Evolutionary conservation across 2,888 invertebrate genomes (phyloP).

Genomic region (Argyra leucocephala): DNA sequence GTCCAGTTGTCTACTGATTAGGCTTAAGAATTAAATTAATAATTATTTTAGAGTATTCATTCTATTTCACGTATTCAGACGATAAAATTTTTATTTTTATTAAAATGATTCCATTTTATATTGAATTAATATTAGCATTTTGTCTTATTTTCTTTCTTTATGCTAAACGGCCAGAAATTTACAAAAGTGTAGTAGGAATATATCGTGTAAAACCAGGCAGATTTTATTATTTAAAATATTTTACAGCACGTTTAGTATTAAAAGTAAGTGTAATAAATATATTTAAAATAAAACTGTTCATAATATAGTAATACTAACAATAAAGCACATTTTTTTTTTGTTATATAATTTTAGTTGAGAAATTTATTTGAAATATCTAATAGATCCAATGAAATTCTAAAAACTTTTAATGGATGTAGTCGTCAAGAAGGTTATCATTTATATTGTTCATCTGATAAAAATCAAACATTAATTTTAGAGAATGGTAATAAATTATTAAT

Average conservation of each 20-base stretch:
- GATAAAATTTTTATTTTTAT: too few species aligned
- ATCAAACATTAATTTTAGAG: neutral
- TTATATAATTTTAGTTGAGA: neutral
- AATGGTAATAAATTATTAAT: neutral
- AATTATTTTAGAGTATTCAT: too few species aligned
- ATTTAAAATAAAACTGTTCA: neutral
- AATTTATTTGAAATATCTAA: neutral
- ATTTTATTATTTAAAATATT: slow-evolving; percentile 10
- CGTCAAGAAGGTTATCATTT: neutral
- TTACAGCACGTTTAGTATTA: neutral
- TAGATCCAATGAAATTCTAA: neutral
- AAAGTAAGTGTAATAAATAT: neutral
- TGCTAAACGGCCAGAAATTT: neutral
- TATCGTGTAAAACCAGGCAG: neutral
- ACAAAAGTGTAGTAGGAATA: neutral
- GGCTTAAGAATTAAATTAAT: neutral
- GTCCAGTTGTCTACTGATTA: neutral
- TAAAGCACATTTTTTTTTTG: too few species aligned
- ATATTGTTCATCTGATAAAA: neutral
- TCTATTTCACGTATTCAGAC: too few species aligned
- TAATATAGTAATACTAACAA: too few species aligned
- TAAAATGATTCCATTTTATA: slow-evolving; percentile 7
- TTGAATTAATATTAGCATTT: neutral
- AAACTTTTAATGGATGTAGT: neutral
- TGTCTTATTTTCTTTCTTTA: neutral